These are phyloP conservation scores for Cyclura pinguis DNA, from an alignment of 2,797 vertebrate species.

Conservation along the genomic window DNA sequence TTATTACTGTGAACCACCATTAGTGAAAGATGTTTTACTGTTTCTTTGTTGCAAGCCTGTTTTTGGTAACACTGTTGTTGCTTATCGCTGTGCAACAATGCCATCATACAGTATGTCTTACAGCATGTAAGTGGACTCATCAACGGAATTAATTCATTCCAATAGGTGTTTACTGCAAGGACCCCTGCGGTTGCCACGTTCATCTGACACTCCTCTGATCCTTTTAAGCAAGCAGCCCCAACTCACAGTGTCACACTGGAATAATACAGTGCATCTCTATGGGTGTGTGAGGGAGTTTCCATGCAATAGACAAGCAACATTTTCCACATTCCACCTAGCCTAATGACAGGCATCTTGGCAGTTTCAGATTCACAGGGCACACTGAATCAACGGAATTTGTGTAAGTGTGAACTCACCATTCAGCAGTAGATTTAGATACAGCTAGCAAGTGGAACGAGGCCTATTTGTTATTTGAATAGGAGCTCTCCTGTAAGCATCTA, in stretches of 20 bases:
- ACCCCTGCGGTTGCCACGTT: background rate
- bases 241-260: background rate
- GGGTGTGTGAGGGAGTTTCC: no score
- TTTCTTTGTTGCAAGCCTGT: background rate
- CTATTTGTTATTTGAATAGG: background rate
- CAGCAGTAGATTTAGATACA: no score
- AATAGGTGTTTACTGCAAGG: background rate
- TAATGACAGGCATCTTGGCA: background rate
- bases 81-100: background rate
- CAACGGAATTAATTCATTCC: background rate
- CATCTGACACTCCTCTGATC: background rate
- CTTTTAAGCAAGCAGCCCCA: background rate
- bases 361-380: background rate
- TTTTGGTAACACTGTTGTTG: background rate
- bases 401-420: no score
- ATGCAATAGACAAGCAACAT: background rate
- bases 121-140: background rate
- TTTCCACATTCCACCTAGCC: no score
- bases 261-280: background rate
- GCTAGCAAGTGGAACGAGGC: no score
- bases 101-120: background rate
- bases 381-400: no score
- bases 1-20: background rate
- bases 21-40: background rate
- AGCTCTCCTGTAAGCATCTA: background rate